Percentiles rank a stretch among this genome's conserved stretches.
Conservation (phyloP, 2,888 invertebrate species). For the Protula sp. region DNA sequence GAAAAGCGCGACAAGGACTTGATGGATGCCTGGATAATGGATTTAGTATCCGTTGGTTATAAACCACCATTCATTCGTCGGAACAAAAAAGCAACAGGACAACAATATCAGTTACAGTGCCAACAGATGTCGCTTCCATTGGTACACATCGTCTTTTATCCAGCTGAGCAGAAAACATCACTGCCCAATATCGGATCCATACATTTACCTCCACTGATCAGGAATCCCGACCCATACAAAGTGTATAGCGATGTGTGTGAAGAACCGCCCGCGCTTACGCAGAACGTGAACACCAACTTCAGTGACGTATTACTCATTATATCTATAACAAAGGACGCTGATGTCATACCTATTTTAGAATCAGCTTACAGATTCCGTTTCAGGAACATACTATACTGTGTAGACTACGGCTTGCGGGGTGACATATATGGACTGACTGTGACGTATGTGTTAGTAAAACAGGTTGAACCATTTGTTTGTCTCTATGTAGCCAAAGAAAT, state of each 20-base stretch:
- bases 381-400: background rate
- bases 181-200: background rate
- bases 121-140: background rate
- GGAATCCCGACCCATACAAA: background rate
- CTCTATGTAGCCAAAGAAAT: background rate
- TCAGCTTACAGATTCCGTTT: background rate
- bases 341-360: background rate
- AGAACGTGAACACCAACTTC: background rate
- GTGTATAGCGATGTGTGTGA: background rate
- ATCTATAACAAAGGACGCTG: background rate
- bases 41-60: background rate
- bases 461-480: background rate
- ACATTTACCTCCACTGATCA: background rate
- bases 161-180: background rate
- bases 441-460: background rate
- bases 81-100: background rate
- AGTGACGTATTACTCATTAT: background rate
- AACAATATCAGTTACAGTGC: background rate
- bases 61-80: background rate
- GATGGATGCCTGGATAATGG: background rate
- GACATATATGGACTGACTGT: background rate
- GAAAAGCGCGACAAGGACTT: background rate
- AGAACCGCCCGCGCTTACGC: background rate
- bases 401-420: background rate
- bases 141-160: background rate